phyloP scores from a whole-genome alignment of 2,888 invertebrate species.

The Liopterus haemorrhoidalis region DNA sequence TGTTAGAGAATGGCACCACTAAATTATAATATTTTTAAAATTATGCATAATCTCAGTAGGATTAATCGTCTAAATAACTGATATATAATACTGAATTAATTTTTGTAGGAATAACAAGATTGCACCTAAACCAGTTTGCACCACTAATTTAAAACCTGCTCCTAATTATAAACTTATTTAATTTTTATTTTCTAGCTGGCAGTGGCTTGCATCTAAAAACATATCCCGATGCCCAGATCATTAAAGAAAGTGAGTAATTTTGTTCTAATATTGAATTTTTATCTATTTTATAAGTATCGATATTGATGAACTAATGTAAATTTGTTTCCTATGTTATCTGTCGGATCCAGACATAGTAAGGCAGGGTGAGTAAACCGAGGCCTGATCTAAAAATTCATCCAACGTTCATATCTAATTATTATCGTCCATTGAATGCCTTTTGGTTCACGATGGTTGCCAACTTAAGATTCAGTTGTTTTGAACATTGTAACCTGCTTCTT shows the following conservation, averaged over 20 bases:
- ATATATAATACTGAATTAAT: conserved; percentile 1
- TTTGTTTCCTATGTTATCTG: conserved; percentile 21
- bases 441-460: too few relatives aligned
- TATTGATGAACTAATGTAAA: conserved; percentile 14
- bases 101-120: conserved; percentile 11
- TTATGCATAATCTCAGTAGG: too few relatives aligned
- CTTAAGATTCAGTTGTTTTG: too few relatives aligned
- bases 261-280: conserved; percentile 30
- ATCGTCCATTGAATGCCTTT: too few relatives aligned
- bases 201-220: conserved; percentile 62
- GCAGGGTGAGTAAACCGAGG: conserved; percentile 43
- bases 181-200: conserved; percentile 34
- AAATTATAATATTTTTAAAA: too few relatives aligned
- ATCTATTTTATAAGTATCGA: conserved; percentile 6
- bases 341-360: conserved; percentile 39
- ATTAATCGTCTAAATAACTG: conserved; percentile 9
- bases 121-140: conserved; percentile 2
- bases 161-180: conserved; percentile 12
- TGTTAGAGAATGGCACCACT: too few relatives aligned
- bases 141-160: conserved; percentile 4
- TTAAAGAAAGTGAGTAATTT: conserved; percentile 76
- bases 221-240: conserved; percentile 69
- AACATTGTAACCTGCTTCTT: too few relatives aligned
- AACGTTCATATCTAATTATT: conserved; percentile 21
- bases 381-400: conserved; percentile 19